Conservation (phyloP, 37 sponge, comb jelly and placozoan genomes). For the Cliona cf. orientalis region DNA sequence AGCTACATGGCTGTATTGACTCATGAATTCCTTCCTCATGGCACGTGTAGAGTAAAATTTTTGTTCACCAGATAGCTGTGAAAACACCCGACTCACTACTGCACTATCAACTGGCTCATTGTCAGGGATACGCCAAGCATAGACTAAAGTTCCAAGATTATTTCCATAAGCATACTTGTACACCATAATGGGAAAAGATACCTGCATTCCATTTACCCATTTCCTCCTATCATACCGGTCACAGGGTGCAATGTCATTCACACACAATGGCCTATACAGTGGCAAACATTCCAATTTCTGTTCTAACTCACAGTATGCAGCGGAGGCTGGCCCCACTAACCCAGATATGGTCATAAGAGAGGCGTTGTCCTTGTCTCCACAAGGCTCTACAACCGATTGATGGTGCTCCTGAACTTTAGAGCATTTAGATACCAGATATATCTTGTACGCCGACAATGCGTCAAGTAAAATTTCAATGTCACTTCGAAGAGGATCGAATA, state of each 20-base stretch:
- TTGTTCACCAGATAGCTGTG: slow-evolving; percentile 16
- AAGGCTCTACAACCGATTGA: neutral
- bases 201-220: slow-evolving; percentile 9
- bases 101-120: slow-evolving; percentile 15
- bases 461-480: slow-evolving; percentile 7
- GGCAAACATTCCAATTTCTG: neutral
- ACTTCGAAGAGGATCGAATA: neutral
- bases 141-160: slow-evolving; percentile 26
- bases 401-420: neutral
- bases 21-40: slow-evolving; percentile 38
- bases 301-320: neutral
- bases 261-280: slow-evolving; percentile 19
- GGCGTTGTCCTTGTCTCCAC: slow-evolving; percentile 1
- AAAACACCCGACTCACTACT: slow-evolving; percentile 11
- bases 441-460: neutral
- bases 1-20: slow-evolving; percentile 16
- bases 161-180: slow-evolving; percentile 52
- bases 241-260: slow-evolving; percentile 38
- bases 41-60: slow-evolving; percentile 10
- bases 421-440: neutral
- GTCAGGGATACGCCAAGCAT: slow-evolving; percentile 27
- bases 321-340: neutral
- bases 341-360: slow-evolving; percentile 11
- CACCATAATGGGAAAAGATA: slow-evolving; percentile 17
- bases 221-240: slow-evolving; percentile 32